Conservation (phyloP, 2,888 invertebrate genomes). For the Neoitamus cyanurus region DNA sequence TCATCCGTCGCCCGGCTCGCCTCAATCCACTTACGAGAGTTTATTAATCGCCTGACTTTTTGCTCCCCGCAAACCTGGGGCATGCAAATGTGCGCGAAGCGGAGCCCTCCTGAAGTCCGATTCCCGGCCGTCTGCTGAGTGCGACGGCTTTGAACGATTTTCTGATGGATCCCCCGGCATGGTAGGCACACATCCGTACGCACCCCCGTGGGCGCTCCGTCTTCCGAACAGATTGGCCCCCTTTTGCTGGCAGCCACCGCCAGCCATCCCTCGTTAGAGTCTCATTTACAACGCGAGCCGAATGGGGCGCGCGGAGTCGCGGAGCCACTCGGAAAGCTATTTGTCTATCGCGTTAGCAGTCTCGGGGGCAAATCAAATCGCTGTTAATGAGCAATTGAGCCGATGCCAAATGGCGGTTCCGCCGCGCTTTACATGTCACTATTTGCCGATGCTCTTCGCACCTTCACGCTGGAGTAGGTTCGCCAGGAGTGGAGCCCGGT, state of each 20-base stretch:
- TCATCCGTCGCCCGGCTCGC: neutral
- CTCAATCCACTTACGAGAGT: conserved; percentile 25
- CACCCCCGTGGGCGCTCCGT: neutral
- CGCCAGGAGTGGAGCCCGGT: neutral
- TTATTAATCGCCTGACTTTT: conserved; percentile 39
- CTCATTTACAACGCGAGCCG: conserved; percentile 41
- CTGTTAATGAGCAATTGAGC: conserved; percentile 52
- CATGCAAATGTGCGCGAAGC: conserved; percentile 23
- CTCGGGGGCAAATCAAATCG: conserved; percentile 49
- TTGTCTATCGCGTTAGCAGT: conserved; percentile 44
- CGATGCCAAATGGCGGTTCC: conserved; percentile 40
- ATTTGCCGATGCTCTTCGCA: conserved; percentile 18
- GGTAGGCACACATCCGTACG: neutral
- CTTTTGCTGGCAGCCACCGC: conserved; percentile 4
- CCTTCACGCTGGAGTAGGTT: conserved; percentile 20
- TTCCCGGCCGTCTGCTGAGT: neutral
- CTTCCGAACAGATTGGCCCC: conserved; percentile 19
- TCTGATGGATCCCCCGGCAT: conserved; percentile 20
- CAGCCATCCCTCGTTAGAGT: conserved; percentile 42
- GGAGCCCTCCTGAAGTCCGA: neutral
- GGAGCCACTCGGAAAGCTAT: conserved; percentile 36
- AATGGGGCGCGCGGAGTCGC: neutral
- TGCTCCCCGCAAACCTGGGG: neutral
- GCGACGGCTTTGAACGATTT: conserved; percentile 13
- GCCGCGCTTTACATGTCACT: conserved; percentile 39